phyloP scores from a whole-genome alignment of 2,113 vertebrate genomes.

The Bubo bubo region DNA sequence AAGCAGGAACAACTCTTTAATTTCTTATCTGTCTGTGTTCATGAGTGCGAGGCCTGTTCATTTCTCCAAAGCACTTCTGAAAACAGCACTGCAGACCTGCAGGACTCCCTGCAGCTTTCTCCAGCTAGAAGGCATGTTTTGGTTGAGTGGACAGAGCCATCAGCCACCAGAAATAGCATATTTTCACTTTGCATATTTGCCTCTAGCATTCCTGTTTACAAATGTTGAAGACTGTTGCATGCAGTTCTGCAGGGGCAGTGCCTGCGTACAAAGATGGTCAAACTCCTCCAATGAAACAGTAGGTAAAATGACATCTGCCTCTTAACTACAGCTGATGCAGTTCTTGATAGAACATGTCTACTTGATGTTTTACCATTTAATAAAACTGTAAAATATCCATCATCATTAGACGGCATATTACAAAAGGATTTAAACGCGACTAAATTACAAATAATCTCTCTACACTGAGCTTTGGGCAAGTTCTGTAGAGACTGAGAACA shows the following conservation, averaged over 20 bases:
- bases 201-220: background rate
- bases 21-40: background rate
- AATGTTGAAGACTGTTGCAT: background rate
- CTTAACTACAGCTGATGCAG: background rate
- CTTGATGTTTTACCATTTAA: background rate
- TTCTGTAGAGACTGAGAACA: background rate
- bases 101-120: background rate
- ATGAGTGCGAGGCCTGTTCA: background rate
- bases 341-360: background rate
- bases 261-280: background rate
- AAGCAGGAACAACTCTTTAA: background rate
- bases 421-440: background rate
- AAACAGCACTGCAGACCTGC: background rate
- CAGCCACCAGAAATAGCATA: slow-evolving; percentile 35
- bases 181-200: background rate
- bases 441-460: background rate
- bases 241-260: background rate
- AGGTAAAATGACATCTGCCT: background rate
- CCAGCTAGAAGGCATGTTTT: background rate
- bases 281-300: background rate
- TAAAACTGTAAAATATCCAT: background rate
- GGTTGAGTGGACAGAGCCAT: slow-evolving; percentile 10
- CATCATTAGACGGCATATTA: background rate
- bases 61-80: slow-evolving; percentile 10
- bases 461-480: background rate